A percentile compares a stretch with the other conserved stretches of the same genome.
Evolutionary conservation across 2,888 invertebrate genomes (phyloP).

Genomic region (Drosophila buzzatii): DNA sequence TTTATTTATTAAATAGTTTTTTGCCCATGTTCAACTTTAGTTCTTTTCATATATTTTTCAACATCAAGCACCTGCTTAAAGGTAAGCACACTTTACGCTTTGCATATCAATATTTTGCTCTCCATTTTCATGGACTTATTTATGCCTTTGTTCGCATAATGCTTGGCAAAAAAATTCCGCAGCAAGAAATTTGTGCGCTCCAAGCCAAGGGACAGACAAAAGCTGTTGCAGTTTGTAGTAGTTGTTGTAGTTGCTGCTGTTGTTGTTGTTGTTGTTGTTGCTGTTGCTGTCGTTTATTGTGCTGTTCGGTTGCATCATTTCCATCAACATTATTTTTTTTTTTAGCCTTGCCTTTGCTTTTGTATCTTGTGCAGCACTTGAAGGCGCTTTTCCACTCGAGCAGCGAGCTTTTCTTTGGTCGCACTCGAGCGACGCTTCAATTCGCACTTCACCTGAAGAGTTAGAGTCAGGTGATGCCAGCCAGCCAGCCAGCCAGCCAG

Average conservation of each 20-base stretch:
- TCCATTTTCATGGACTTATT: slow-evolving; percentile 41
- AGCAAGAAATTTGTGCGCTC: slow-evolving; percentile 25
- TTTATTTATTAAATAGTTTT: too few species aligned
- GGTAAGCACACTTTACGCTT: background rate
- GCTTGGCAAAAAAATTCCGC: slow-evolving; percentile 29
- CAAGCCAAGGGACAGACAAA: slow-evolving; percentile 43
- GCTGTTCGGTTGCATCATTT: slow-evolving; percentile 52
- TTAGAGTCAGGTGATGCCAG: slow-evolving; percentile 15
- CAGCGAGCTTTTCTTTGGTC: slow-evolving; percentile 67
- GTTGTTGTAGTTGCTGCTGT: background rate
- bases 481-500: too few species aligned
- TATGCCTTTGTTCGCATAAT: slow-evolving; percentile 46
- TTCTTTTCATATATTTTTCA: background rate
- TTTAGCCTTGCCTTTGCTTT: slow-evolving; percentile 35
- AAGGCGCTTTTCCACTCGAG: slow-evolving; percentile 70
- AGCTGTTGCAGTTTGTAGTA: slow-evolving; percentile 29
- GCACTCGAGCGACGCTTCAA: slow-evolving; percentile 76
- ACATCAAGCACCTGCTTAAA: background rate
- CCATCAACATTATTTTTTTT: slow-evolving; percentile 27
- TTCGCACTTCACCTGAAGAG: slow-evolving; percentile 78
- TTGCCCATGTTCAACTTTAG: background rate
- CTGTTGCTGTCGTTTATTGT: slow-evolving; percentile 49
- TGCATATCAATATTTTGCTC: slow-evolving; percentile 39
- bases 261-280: slow-evolving; percentile 1
- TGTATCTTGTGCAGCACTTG: slow-evolving; percentile 42